Base-by-base conservation (phyloP, 2,113 vertebrate species). In the Montifringilla adamsi region DNA sequence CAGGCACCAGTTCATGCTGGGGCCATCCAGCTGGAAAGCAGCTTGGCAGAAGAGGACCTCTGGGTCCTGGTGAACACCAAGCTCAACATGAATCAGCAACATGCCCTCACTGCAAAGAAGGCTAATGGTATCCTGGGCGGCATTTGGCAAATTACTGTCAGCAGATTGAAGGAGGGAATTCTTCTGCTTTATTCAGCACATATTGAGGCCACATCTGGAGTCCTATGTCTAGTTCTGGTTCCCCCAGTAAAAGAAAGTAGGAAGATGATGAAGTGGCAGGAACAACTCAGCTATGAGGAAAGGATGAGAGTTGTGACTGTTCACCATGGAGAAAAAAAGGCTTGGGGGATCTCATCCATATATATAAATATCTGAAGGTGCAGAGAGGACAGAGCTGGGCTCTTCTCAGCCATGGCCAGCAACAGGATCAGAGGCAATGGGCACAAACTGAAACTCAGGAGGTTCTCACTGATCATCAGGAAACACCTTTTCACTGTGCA, bases 351-450 rank as follows among this genome's bases (percentile, higher is more conserved):
- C 26, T 75, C 4, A 28, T 17, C 9, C 22, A 30, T 6, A 0
- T 33, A 4, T 4, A 24, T 11, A 69, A 52, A 27, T 4, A 37
- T 2, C 19, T 66, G 55, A 69, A 44, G 9, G 2, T 20, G 15
- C 23, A 79, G 24, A 79, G 46, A 33, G 1, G 10, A 30, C 1
- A 0, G 24, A 87, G 9, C 5, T 1, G 1, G 26, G 9, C 4
- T 47, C 10, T 37, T 28, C 11, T 78, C 28, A 43, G 86, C 17
- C 6, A 3, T 55, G 31, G 15, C 11, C 35, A 64, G 15, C 44
- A 70, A 55, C 30, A 85, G 30, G 8, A 63, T 4, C 31, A 46
- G 49, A 78, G 12, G 4, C 30, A 43, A 22, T 0, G 8, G 8
- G 21, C 39, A 37, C 39, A 55, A 79, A 70, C 4, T 44, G 44